phyloP scores from a whole-genome alignment of 2,888 invertebrate genomes.

The Caenorhabditis doughertyi region DNA sequence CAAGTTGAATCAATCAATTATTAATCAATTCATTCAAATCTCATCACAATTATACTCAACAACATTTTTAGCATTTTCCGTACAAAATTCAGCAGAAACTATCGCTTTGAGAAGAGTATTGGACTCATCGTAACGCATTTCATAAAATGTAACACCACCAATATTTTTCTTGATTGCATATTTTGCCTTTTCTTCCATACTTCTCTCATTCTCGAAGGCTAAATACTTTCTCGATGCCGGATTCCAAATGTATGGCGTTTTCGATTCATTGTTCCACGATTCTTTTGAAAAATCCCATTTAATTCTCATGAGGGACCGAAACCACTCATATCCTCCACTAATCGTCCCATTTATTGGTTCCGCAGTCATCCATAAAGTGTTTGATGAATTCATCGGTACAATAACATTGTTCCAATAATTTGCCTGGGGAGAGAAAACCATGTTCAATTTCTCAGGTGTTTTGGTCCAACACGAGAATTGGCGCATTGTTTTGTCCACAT shows the following conservation, averaged over 20 bases:
- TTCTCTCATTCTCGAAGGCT: conserved; percentile 11
- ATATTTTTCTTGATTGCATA: conserved; percentile 70
- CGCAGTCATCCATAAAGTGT: neutral
- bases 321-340: neutral
- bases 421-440: neutral
- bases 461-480: neutral
- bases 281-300: neutral
- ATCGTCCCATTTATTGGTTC: neutral
- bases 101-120: conserved; percentile 69
- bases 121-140: conserved; percentile 77
- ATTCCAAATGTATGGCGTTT: conserved; percentile 4
- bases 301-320: too few relatives aligned
- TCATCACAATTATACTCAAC: too few relatives aligned
- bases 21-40: too few relatives aligned
- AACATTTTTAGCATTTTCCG: too few relatives aligned
- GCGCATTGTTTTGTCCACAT: neutral
- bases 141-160: conserved; percentile 80
- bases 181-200: conserved; percentile 71
- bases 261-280: neutral
- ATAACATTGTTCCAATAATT: neutral
- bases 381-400: neutral
- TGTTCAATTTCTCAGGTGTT: neutral
- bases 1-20: too few relatives aligned
- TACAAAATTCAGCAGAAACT: conserved; percentile 28
- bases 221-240: neutral